phyloP scores from a whole-genome alignment of 2,888 invertebrate genomes.

The Calameuta idolon region DNA sequence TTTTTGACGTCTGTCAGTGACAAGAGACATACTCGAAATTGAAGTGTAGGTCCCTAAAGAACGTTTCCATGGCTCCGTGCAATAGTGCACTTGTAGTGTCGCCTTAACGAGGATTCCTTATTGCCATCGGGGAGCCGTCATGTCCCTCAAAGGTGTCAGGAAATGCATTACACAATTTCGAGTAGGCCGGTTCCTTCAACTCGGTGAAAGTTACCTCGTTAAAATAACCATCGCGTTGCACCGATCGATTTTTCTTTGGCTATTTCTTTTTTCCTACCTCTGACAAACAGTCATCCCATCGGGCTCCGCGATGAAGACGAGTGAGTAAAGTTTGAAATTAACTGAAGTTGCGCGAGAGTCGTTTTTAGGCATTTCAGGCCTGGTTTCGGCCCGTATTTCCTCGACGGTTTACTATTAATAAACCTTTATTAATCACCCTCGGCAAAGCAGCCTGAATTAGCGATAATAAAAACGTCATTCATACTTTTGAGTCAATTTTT shows the following conservation, averaged over 20 bases:
- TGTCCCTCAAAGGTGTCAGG: conserved; percentile 14
- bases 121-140: not conserved
- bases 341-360: not conserved
- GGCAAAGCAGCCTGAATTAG: not conserved
- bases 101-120: conserved; percentile 5
- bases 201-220: conserved; percentile 1
- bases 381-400: not conserved
- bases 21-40: conserved; percentile 3
- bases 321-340: not conserved
- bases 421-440: not conserved
- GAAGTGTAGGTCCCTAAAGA: not conserved
- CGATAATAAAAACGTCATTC: not conserved
- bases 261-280: not conserved
- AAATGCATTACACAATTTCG: conserved; percentile 22
- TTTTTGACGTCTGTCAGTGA: not conserved
- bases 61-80: not conserved
- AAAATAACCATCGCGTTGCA: not conserved
- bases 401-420: not conserved
- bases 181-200: not conserved
- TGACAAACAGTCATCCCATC: not conserved
- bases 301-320: too few relatives aligned
- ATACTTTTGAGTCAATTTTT: not conserved
- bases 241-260: not conserved
- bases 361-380: not conserved
- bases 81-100: not conserved